Percentiles rank a stretch among this genome's conserved stretches.
Evolutionary conservation across 2,797 vertebrate genomes (phyloP).

Genomic region (Mionectes olivaceus): DNA sequence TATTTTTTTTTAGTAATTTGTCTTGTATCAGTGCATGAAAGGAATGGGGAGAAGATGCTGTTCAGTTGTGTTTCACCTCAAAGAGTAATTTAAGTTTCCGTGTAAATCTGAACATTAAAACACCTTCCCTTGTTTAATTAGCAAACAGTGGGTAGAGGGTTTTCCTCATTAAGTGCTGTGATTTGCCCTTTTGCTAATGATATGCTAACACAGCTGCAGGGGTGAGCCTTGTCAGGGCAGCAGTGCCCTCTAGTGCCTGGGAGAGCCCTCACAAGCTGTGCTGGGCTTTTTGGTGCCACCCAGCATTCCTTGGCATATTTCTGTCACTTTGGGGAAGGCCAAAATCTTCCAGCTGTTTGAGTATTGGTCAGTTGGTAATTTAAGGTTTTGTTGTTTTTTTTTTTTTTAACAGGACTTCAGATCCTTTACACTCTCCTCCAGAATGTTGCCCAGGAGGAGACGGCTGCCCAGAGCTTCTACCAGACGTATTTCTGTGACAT

Average conservation of each 20-base stretch:
- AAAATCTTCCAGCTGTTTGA: neutral
- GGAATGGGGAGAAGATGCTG: neutral
- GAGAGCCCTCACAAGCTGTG: rapidly evolving
- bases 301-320: neutral
- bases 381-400: too few relatives aligned
- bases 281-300: neutral
- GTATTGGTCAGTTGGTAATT: neutral
- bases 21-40: neutral
- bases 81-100: neutral
- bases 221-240: rapidly evolving
- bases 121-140: neutral
- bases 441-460: slow-evolving; percentile 97
- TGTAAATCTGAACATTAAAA: neutral
- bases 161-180: neutral
- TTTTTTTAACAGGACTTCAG: slow-evolving; percentile 86
- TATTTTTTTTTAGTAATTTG: neutral
- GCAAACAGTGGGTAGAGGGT: rapidly evolving
- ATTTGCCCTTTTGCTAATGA: neutral
- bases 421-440: slow-evolving; percentile 97
- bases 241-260: neutral
- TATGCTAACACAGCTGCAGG: rapidly evolving
- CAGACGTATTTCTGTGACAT: slow-evolving; percentile 99
- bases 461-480: slow-evolving; percentile 98
- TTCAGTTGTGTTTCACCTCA: neutral
- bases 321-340: neutral